Percentiles rank a stretch among this genome's conserved stretches.
Evolutionary conservation across 2,113 vertebrate genomes (phyloP).

Genomic region (Polypterus bichir): DNA sequence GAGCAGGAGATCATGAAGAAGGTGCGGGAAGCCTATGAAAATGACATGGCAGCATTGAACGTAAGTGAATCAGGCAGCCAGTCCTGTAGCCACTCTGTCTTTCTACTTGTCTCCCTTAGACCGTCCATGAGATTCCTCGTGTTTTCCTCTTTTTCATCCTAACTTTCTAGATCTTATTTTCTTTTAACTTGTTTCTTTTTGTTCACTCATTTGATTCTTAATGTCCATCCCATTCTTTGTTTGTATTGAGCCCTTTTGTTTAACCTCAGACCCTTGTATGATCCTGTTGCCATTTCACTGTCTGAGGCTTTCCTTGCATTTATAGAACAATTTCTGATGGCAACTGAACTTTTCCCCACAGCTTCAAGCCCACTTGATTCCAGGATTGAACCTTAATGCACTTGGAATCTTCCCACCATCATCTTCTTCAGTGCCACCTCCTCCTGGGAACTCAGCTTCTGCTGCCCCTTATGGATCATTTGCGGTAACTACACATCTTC

Average conservation of each 20-base stretch:
- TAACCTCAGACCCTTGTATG: too few species aligned
- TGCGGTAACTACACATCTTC: constrained; percentile 46
- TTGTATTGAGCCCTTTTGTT: too few species aligned
- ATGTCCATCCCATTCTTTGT: too few species aligned
- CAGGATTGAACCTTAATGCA: constrained; percentile 78
- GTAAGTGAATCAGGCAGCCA: constrained; percentile 45
- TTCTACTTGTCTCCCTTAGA: not conserved
- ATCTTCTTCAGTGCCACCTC: constrained; percentile 58
- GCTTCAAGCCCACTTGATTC: constrained; percentile 87
- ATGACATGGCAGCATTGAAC: constrained; percentile 90
- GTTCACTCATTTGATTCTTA: too few species aligned
- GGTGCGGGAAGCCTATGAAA: constrained; percentile 86
- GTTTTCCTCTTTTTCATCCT: too few species aligned
- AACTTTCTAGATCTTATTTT: not conserved
- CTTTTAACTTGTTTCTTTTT: too few species aligned
- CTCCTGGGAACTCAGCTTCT: constrained; percentile 67
- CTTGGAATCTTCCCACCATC: constrained; percentile 86
- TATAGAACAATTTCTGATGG: too few species aligned
- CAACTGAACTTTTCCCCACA: constrained; percentile 23
- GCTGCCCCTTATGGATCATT: constrained; percentile 72
- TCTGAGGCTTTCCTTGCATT: too few species aligned
- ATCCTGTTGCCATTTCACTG: too few species aligned
- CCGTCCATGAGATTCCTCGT: not conserved
- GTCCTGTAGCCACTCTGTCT: not conserved
- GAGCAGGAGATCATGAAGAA: constrained; percentile 93